Conservation (phyloP, 2,113 vertebrate genomes). For the Pelodiscus sinensis region DNA sequence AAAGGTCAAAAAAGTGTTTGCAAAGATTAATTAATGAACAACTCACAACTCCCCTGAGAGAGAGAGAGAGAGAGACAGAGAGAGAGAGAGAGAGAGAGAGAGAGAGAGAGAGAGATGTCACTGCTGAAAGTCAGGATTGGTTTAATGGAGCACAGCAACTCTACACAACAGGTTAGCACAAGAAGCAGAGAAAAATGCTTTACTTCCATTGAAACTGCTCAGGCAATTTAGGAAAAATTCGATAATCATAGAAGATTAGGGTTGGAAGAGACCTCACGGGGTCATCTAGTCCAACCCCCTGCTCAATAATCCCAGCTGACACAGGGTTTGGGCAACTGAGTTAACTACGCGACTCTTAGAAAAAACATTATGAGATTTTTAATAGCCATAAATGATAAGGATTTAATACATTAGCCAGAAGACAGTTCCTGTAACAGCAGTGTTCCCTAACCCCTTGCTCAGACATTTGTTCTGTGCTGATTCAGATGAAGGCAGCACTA, state of each 20-base stretch:
- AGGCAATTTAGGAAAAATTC: constrained; percentile 29
- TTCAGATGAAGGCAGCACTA: not conserved
- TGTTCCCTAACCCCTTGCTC: not conserved
- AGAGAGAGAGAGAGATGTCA: not conserved
- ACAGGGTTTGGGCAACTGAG: constrained; percentile 32
- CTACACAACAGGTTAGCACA: constrained; percentile 47
- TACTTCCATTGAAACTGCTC: constrained; percentile 28
- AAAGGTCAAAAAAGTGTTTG: constrained; percentile 3
- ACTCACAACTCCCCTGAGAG: not conserved
- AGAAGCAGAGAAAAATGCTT: not conserved
- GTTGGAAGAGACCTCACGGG: too few relatives aligned
- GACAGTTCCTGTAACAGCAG: not conserved
- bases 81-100: not conserved
- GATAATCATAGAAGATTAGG: not conserved
- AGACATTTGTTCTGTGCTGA: not conserved
- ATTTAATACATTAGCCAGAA: constrained; percentile 28
- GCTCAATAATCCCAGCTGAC: constrained; percentile 3
- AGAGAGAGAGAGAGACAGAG: not conserved
- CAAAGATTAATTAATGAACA: constrained; percentile 29
- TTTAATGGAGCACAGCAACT: constrained; percentile 29
- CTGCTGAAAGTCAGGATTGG: not conserved
- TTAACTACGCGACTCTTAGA: not conserved
- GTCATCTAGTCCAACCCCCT: too few relatives aligned
- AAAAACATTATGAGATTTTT: constrained; percentile 29
- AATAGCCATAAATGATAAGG: constrained; percentile 23